phyloP scores from a whole-genome alignment of 2,797 vertebrate genomes.

The Anguilla megastoma region DNA sequence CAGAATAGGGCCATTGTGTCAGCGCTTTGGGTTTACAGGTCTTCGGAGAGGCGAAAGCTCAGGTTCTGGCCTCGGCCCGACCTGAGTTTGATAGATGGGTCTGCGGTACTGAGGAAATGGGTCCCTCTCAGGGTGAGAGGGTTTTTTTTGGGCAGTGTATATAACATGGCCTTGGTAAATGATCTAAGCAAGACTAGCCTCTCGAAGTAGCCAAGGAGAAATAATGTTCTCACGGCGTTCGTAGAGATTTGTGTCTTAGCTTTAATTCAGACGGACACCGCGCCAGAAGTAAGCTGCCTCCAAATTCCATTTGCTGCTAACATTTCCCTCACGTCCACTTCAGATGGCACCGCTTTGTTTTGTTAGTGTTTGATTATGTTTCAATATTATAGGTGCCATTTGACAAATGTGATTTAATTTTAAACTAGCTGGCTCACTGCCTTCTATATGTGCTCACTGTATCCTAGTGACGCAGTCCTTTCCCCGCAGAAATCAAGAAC shows the following conservation, averaged over 20 bases:
- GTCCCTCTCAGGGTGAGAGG: slow-evolving; percentile 54
- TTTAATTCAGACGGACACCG: neutral
- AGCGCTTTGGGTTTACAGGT: slow-evolving; percentile 71
- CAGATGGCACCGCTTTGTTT: neutral
- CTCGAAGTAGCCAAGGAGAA: neutral
- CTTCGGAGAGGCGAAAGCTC: slow-evolving; percentile 59
- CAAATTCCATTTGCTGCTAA: neutral
- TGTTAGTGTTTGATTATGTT: neutral
- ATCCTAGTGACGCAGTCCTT: neutral
- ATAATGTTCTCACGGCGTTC: neutral
- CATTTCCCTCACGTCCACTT: neutral
- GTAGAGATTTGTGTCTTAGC: neutral
- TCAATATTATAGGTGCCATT: neutral
- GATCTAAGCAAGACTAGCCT: slow-evolving; percentile 10
- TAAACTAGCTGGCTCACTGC: neutral
- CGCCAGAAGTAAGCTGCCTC: neutral
- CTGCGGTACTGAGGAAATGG: slow-evolving; percentile 55
- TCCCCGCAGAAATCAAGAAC: neutral
- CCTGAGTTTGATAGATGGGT: slow-evolving; percentile 67
- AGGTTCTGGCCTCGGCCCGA: slow-evolving; percentile 58
- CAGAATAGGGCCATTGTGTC: slow-evolving; percentile 71
- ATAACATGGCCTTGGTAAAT: neutral
- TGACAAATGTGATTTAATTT: neutral
- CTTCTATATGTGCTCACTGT: neutral
- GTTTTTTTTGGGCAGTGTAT: slow-evolving; percentile 25